Evolutionary conservation across 2,888 invertebrate species (phyloP).

Genomic region (Oxystoma pomonae): DNA sequence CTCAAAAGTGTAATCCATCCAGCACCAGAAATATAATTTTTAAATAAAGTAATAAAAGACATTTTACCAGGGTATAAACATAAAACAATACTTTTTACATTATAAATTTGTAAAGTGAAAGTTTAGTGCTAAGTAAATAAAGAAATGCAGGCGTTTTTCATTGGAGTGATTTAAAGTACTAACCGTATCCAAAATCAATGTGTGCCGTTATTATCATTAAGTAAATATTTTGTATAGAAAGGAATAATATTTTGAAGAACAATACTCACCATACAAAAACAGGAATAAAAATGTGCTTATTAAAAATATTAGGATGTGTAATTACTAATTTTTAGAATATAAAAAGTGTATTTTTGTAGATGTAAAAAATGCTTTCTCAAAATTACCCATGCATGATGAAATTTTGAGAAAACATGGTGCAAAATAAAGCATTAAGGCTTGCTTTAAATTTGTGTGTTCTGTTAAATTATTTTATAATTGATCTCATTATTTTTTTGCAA

Average conservation of each 20-base stretch:
- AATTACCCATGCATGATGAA: too few species aligned
- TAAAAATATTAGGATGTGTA: not conserved
- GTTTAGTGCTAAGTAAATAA: not conserved
- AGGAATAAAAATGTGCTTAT: not conserved
- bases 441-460: not conserved
- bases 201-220: too few species aligned
- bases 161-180: too few species aligned
- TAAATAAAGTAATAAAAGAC: conserved; percentile 2
- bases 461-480: not conserved
- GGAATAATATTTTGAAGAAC: not conserved
- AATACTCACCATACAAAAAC: not conserved
- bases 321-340: not conserved
- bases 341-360: not conserved
- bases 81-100: conserved; percentile 30
- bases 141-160: not conserved
- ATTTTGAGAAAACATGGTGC: not conserved
- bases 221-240: not conserved
- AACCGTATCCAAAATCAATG: too few species aligned
- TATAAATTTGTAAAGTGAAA: conserved; percentile 6
- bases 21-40: conserved; percentile 33
- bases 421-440: not conserved
- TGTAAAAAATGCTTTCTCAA: not conserved
- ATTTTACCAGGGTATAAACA: conserved; percentile 7
- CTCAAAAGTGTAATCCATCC: conserved; percentile 50
- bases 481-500: not conserved